Conservation (phyloP, 1,140 invertebrate species). For the Aphelenchoides besseyi region DNA sequence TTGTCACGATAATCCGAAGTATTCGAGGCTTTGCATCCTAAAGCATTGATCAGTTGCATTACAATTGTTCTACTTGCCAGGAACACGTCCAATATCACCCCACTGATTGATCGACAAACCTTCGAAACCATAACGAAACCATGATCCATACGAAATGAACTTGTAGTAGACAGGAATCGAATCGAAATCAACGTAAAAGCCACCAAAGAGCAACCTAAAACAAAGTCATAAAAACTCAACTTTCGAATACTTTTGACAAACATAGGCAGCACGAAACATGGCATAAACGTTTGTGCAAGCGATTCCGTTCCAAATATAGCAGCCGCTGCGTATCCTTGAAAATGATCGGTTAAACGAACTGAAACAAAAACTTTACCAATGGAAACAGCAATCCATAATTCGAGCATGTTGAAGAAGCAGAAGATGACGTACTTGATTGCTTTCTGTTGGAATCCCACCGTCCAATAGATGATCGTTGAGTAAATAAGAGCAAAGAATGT, state of each 20-base stretch:
- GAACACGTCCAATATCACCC: neutral
- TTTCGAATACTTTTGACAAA: neutral
- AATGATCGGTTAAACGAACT: too few species aligned
- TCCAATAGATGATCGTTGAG: slow-evolving; percentile 42
- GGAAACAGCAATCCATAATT: slow-evolving; percentile 41
- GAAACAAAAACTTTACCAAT: slow-evolving; percentile 33
- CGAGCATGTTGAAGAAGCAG: slow-evolving; percentile 35
- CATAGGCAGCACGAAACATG: slow-evolving; percentile 22
- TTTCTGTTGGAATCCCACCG: slow-evolving; percentile 72
- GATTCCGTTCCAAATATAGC: slow-evolving; percentile 24
- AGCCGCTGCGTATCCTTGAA: slow-evolving; percentile 19
- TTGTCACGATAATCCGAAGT: too few species aligned
- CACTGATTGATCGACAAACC: slow-evolving; percentile 22
- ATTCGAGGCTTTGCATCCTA: neutral
- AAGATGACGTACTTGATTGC: slow-evolving; percentile 66
- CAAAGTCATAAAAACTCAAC: neutral
- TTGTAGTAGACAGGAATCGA: slow-evolving; percentile 25
- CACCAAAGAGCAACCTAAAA: slow-evolving; percentile 22
- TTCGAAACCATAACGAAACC: slow-evolving; percentile 29
- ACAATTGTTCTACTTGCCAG: too few species aligned
- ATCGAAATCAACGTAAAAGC: slow-evolving; percentile 25
- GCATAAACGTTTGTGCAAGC: slow-evolving; percentile 20
- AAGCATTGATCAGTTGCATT: neutral
- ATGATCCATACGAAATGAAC: slow-evolving; percentile 23
- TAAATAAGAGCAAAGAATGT: slow-evolving; percentile 49